Evolutionary conservation across 2,113 vertebrate species (phyloP).

Genomic region (Ellobius talpinus): DNA sequence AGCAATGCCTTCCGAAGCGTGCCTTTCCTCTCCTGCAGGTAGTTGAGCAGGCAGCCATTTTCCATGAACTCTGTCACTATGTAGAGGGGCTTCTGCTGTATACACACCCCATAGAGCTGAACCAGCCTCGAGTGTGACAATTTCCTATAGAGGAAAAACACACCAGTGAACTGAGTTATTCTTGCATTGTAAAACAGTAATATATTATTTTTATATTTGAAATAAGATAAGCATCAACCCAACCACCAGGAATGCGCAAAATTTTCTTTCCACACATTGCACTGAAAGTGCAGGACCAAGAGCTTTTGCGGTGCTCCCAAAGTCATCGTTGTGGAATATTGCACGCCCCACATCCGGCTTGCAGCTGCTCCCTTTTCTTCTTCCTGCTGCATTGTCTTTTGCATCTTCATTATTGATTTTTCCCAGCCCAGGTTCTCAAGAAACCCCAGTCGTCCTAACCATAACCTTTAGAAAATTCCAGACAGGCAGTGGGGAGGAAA

Average conservation of each 20-base stretch:
- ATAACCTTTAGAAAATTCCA: not conserved
- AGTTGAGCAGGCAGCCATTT: constrained; percentile 91
- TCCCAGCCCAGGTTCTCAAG: not conserved
- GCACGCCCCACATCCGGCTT: accelerated
- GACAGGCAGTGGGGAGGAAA: not conserved
- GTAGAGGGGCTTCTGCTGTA: constrained; percentile 88
- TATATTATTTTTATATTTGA: not conserved
- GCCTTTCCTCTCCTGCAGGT: constrained; percentile 85
- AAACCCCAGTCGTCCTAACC: not conserved
- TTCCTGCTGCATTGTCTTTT: not conserved
- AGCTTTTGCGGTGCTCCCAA: not conserved
- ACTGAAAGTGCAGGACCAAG: not conserved
- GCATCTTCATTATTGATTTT: not conserved
- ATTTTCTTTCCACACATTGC: not conserved
- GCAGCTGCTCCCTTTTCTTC: not conserved
- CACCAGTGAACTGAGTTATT: not conserved
- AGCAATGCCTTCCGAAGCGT: constrained; percentile 74
- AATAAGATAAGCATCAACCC: not conserved
- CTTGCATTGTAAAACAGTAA: not conserved
- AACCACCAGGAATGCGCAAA: not conserved
- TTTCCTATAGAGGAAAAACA: constrained; percentile 84
- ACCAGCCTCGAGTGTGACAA: constrained; percentile 92
- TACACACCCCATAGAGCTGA: constrained; percentile 93
- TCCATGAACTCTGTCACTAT: constrained; percentile 94
- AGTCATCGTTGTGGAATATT: too few species aligned